Percentiles rank a stretch among this genome's conserved stretches.
phyloP scores from a whole-genome alignment of 2,797 vertebrate genomes.

The Megaceryle alcyon region DNA sequence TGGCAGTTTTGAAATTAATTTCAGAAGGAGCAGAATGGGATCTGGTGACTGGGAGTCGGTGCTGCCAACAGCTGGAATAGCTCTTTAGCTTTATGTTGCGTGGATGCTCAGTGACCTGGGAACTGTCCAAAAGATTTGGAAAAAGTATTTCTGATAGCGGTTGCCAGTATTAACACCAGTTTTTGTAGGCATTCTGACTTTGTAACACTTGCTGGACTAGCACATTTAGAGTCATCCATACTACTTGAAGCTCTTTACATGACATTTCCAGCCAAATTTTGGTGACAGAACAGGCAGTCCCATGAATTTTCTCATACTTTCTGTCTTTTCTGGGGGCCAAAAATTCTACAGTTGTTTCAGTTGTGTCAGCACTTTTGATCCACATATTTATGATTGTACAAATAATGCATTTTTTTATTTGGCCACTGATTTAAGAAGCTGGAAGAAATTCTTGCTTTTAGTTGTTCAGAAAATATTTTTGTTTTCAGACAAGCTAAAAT shows the following conservation, averaged over 20 bases:
- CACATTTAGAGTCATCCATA: background rate
- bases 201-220: background rate
- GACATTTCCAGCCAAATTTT: background rate
- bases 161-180: background rate
- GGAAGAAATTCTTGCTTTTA: background rate
- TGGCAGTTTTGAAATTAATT: background rate
- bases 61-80: background rate
- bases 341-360: background rate
- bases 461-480: background rate
- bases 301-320: background rate
- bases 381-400: background rate
- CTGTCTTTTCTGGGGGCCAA: background rate
- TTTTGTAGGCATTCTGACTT: background rate
- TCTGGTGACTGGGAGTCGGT: background rate
- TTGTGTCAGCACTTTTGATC: background rate
- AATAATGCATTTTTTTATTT: slow-evolving; percentile 11
- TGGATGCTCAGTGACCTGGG: background rate
- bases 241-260: background rate
- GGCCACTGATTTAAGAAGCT: background rate
- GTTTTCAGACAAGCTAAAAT: slow-evolving; percentile 13
- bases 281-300: background rate
- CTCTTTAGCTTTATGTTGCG: background rate
- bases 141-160: background rate
- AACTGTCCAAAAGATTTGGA: background rate
- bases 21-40: background rate